Percentiles rank a stretch among this genome's conserved stretches.
Evolutionary conservation across 2,113 vertebrate species (phyloP).

Genomic region (Balaenoptera acutorostrata): DNA sequence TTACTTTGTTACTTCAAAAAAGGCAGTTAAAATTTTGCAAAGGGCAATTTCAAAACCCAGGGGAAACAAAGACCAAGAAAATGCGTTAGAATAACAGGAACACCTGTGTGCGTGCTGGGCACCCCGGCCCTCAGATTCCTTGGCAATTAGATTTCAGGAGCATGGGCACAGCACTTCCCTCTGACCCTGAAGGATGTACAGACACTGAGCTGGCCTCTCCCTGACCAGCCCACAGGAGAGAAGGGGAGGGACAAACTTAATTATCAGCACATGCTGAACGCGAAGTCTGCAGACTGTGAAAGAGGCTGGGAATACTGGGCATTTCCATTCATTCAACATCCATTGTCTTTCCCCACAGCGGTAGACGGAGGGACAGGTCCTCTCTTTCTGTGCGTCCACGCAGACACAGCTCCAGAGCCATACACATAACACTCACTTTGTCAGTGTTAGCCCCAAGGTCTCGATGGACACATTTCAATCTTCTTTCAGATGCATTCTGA

Average conservation of each 20-base stretch:
- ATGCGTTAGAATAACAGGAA: rapidly evolving
- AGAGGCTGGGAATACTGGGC: background rate
- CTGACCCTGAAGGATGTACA: too few relatives aligned
- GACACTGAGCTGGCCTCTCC: rapidly evolving
- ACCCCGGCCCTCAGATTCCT: rapidly evolving
- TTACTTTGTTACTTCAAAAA: background rate
- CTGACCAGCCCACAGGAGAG: background rate
- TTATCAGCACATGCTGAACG: background rate
- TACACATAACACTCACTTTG: rapidly evolving
- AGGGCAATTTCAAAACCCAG: background rate
- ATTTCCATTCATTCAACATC: rapidly evolving
- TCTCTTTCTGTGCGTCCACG: background rate
- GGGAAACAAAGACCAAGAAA: background rate
- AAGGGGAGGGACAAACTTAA: background rate
- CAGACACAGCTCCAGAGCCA: background rate
- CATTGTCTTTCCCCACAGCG: background rate
- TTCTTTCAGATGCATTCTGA: background rate
- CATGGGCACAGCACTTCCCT: rapidly evolving
- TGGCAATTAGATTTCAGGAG: rapidly evolving
- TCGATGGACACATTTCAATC: background rate
- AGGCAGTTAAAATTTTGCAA: background rate
- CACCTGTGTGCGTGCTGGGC: background rate
- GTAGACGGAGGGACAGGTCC: rapidly evolving
- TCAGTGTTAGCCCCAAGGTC: rapidly evolving
- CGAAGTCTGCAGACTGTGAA: rapidly evolving